Evolutionary conservation across 1,140 invertebrate species (phyloP).

Genomic region (Stenopsyche tienmushanensis): DNA sequence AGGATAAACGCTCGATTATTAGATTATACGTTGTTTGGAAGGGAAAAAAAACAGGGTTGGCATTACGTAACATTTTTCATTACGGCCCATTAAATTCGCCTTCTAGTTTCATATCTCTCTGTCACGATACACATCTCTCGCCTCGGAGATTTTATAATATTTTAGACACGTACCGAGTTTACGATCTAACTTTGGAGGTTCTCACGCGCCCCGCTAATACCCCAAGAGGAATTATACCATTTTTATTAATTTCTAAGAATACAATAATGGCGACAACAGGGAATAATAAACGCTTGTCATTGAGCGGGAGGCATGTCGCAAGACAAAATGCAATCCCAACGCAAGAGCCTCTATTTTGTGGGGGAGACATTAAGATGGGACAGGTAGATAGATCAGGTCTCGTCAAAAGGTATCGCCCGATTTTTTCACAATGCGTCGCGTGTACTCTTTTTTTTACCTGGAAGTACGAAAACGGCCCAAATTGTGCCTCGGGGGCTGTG

Average conservation of each 20-base stretch:
- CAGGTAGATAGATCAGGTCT: conserved; percentile 36
- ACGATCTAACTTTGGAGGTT: conserved; percentile 23
- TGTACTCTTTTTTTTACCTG: conserved; percentile 30
- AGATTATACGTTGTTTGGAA: no score
- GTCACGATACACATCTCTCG: conserved; percentile 29
- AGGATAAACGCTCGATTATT: no score
- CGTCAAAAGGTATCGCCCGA: conserved; percentile 28
- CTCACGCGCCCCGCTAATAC: conserved; percentile 34
- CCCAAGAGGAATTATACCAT: conserved; percentile 14
- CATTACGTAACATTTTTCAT: conserved; percentile 10
- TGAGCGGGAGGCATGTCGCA: neutral
- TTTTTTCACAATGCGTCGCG: conserved; percentile 37
- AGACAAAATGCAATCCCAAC: conserved; percentile 21
- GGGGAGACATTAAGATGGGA: conserved; percentile 33
- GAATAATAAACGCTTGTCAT: conserved; percentile 12
- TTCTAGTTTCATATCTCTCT: conserved; percentile 23
- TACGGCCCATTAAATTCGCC: conserved; percentile 28
- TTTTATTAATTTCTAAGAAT: conserved; percentile 29
- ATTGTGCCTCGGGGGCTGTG: conserved; percentile 26
- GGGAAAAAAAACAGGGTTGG: neutral
- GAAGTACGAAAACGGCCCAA: conserved; percentile 11
- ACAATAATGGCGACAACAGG: conserved; percentile 4
- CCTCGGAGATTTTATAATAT: conserved; percentile 32
- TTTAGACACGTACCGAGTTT: conserved; percentile 34
- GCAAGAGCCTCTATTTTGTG: neutral